These are phyloP conservation scores for Epizoanthus rinbou DNA, from an alignment of 92 coral and sea anemone genomes.

Conservation along the genomic window DNA sequence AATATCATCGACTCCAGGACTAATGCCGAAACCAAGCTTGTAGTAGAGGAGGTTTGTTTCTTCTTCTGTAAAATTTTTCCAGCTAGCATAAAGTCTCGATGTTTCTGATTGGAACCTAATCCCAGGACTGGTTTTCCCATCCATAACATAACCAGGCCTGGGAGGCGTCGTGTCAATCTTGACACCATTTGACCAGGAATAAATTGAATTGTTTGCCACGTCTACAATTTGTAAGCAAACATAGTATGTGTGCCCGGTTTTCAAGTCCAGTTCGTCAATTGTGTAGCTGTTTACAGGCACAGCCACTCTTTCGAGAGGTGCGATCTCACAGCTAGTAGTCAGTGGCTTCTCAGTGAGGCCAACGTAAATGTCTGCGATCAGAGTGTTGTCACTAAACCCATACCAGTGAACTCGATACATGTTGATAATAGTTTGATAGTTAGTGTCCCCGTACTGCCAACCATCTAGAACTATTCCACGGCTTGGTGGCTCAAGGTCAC, in stretches of 20 bases:
- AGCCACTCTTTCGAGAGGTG: slow-evolving; percentile 58
- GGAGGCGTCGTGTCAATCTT: slow-evolving; percentile 87
- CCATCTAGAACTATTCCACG: slow-evolving; percentile 84
- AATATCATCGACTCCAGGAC: slow-evolving; percentile 65
- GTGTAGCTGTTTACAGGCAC: slow-evolving; percentile 58
- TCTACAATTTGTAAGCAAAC: slow-evolving; percentile 81
- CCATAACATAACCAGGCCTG: slow-evolving; percentile 67
- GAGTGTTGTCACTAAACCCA: slow-evolving; percentile 78
- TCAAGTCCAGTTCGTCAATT: slow-evolving; percentile 68
- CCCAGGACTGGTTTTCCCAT: slow-evolving; percentile 67
- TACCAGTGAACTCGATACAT: slow-evolving; percentile 94
- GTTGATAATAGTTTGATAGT: slow-evolving; percentile 71
- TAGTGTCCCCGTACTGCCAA: slow-evolving; percentile 85
- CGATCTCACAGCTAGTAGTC: slow-evolving; percentile 65
- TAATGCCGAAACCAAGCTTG: slow-evolving; percentile 86
- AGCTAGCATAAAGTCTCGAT: slow-evolving; percentile 78
- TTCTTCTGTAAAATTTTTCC: slow-evolving; percentile 83
- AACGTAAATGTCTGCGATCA: slow-evolving; percentile 65
- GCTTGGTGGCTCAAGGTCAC: slow-evolving; percentile 82
- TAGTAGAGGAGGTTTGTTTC: slow-evolving; percentile 80
- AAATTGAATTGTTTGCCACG: slow-evolving; percentile 80
- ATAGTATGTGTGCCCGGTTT: slow-evolving; percentile 73
- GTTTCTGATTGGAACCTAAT: slow-evolving; percentile 74
- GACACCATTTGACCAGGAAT: slow-evolving; percentile 78
- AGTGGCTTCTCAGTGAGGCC: slow-evolving; percentile 70